A percentile compares a stretch with the other conserved stretches of the same genome.
phyloP scores from a whole-genome alignment of 2,113 vertebrate genomes.

The Chionomys nivalis region DNA sequence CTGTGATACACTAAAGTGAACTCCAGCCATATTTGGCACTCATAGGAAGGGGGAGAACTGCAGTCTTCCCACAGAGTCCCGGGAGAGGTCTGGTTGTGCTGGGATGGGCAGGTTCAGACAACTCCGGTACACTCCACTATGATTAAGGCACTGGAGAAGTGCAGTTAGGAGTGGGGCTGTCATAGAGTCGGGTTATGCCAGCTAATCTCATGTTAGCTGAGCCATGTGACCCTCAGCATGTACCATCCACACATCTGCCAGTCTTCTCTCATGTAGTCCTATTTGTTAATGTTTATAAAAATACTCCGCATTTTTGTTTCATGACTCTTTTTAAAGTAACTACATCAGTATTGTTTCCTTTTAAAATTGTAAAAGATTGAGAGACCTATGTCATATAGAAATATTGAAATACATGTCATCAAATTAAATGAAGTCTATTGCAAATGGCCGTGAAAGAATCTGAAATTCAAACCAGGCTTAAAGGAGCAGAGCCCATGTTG shows the following conservation, averaged over 20 bases:
- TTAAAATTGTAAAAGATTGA: background rate
- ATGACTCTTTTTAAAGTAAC: background rate
- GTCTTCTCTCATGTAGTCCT: no score
- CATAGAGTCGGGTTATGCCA: background rate
- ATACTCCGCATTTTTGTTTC: background rate
- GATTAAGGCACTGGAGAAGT: background rate
- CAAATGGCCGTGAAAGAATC: background rate
- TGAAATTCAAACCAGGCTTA: background rate
- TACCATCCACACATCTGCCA: background rate
- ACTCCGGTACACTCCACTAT: background rate
- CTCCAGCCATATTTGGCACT: background rate
- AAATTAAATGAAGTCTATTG: background rate
- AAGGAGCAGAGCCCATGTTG: background rate
- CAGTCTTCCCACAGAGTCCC: fast-evolving
- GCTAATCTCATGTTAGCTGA: background rate
- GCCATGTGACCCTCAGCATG: background rate
- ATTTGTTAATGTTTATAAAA: background rate
- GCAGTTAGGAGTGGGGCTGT: background rate
- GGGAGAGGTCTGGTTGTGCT: fast-evolving
- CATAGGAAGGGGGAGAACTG: fast-evolving
- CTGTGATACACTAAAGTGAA: background rate
- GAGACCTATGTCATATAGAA: background rate
- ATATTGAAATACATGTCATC: background rate
- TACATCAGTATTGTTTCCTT: background rate
- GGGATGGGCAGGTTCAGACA: fast-evolving